A percentile compares a stretch with the other conserved stretches of the same genome.
phyloP scores from a whole-genome alignment of 2,888 invertebrate genomes.

The Lydus trimaculatus region DNA sequence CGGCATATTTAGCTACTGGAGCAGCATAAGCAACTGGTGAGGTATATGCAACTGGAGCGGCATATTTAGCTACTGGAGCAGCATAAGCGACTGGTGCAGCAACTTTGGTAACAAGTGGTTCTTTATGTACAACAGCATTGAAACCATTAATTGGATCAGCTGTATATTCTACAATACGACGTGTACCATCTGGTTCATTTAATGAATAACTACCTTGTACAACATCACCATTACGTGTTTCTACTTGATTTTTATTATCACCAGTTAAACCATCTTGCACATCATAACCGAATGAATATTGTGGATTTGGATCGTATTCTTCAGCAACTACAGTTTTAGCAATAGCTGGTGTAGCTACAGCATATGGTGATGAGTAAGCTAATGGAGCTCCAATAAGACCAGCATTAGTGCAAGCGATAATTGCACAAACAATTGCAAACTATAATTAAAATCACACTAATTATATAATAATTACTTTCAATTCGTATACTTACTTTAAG shows the following conservation, averaged over 20 bases:
- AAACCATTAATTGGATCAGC: constrained; percentile 65
- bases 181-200: constrained; percentile 68
- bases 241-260: constrained; percentile 68
- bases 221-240: constrained; percentile 69
- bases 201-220: constrained; percentile 68
- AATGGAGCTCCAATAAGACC: constrained; percentile 2
- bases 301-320: constrained; percentile 58
- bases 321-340: constrained; percentile 43
- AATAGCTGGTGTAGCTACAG: constrained; percentile 36
- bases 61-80: constrained; percentile 32
- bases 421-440: not conserved
- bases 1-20: constrained; percentile 35
- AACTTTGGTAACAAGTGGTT: constrained; percentile 51
- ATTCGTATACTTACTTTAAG: not conserved
- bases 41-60: constrained; percentile 38
- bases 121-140: constrained; percentile 66
- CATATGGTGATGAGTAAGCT: constrained; percentile 11
- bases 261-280: constrained; percentile 66
- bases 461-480: not conserved
- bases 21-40: constrained; percentile 35
- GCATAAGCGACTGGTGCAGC: constrained; percentile 40
- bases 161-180: constrained; percentile 69
- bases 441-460: not conserved
- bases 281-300: constrained; percentile 67
- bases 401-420: not conserved